These are phyloP conservation scores for Oasisia sp. DNA, from an alignment of 2,888 invertebrate genomes.

Conservation along the genomic window DNA sequence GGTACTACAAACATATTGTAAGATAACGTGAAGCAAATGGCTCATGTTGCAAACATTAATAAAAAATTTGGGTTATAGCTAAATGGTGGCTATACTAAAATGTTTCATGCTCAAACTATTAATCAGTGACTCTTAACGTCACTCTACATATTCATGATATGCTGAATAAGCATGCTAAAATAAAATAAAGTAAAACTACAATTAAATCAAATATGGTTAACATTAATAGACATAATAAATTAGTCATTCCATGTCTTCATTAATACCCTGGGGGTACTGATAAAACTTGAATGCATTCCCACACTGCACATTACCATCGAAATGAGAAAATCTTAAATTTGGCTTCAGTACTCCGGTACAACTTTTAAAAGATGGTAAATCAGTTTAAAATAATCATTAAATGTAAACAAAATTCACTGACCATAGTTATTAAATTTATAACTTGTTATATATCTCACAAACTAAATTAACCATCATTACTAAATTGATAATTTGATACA, in stretches of 20 bases:
- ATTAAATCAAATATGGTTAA: conserved; percentile 1
- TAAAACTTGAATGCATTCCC: not conserved
- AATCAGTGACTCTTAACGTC: not conserved
- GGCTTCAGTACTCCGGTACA: not conserved
- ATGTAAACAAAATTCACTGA: not conserved
- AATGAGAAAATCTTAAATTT: not conserved
- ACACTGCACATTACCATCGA: not conserved
- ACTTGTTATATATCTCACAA: not conserved
- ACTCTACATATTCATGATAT: not conserved
- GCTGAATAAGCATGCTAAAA: not conserved
- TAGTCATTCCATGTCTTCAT: not conserved
- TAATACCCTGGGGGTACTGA: no score
- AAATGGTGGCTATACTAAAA: not conserved
- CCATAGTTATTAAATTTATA: not conserved
- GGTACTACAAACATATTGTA: not conserved
- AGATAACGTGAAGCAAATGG: not conserved
- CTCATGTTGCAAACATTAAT: not conserved
- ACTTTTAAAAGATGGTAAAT: not conserved
- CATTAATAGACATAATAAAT: not conserved
- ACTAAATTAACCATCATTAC: not conserved
- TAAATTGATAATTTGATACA: not conserved
- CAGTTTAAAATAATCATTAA: not conserved
- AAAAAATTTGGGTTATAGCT: not conserved
- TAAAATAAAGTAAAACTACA: not conserved
- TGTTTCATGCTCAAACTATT: not conserved